phyloP scores from a whole-genome alignment of 2,797 vertebrate species.

The Nannoperca australis region DNA sequence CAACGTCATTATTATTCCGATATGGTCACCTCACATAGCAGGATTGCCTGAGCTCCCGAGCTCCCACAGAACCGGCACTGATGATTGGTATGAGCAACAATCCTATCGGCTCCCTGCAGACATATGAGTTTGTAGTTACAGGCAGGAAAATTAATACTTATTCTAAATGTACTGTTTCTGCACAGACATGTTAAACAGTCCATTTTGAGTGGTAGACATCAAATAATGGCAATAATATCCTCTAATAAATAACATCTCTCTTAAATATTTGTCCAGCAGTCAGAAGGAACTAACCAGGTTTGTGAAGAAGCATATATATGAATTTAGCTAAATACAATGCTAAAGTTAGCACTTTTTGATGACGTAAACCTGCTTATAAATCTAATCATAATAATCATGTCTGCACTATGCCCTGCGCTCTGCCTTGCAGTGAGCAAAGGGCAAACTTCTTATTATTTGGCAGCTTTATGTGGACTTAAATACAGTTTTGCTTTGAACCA shows the following conservation, averaged over 20 bases:
- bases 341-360: no score
- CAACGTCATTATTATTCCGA: not conserved
- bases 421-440: no score
- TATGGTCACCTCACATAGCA: no score
- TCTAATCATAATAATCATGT: no score
- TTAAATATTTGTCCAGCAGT: slow-evolving; percentile 6
- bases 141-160: not conserved
- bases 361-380: no score
- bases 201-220: not conserved
- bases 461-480: not conserved
- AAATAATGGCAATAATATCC: not conserved
- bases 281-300: no score
- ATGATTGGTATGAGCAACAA: not conserved
- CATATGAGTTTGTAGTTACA: not conserved
- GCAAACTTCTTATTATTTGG: no score
- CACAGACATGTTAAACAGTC: not conserved
- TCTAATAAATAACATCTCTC: no score
- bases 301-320: no score
- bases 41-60: no score
- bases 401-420: no score
- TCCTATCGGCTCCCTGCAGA: not conserved
- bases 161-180: not conserved
- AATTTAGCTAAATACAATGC: no score
- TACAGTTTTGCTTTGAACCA: slow-evolving; percentile 2
- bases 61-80: not conserved